Base-by-base conservation (phyloP, 2,888 invertebrate genomes). In the Hemicrepidius hirtus region DNA sequence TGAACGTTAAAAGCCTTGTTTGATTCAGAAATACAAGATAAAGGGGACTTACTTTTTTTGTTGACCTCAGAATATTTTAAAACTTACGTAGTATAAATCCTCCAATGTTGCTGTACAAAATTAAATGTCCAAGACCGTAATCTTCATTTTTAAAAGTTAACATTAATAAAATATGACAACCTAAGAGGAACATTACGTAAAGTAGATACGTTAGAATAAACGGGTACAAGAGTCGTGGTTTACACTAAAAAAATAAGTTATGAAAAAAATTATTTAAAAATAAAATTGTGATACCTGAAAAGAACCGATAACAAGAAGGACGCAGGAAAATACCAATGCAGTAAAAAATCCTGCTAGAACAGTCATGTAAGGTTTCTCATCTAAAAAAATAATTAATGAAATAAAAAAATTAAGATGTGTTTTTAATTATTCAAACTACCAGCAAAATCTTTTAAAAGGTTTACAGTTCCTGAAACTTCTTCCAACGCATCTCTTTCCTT, bases 41-140 rank as follows among this genome's bases (percentile, higher is more conserved):
- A n/a, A n/a, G n/a, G n/a, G n/a, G n/a, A n/a, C n/a, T n/a, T n/a
- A n/a, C n/a, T n/a, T n/a, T n/a, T n/a, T n/a, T n/a, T n/a, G n/a
- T n/a, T n/a, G n/a, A n/a, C n/a, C n/a, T n/a, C n/a, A n/a, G n/a
- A n/a, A n/a, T n/a, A n/a, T n/a, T n/a, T n/a, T n/a, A n/a, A n/a
- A n/a, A 35, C 64, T 64, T 49, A 64, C 64, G 20, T 49, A 35
- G 20, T 13, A 50, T 12, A 49, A 64, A 64, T 18, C 64, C 64
- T 32, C 64, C 64, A n/a, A 50, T 12, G 13, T 64, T 64, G 13
- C 64, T 64, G 41, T 64, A 64, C 16, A 64, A 35, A 35, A 64
- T 64, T 7, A 64, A 37, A 32, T 50, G 20, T 7, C 64, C 64
- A 10, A 64, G 37, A 12, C 64, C 64, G 20, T 64, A 64, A 10